Evolutionary conservation across 1,140 invertebrate species (phyloP).

Genomic region (Drosophila pseudoananassae): DNA sequence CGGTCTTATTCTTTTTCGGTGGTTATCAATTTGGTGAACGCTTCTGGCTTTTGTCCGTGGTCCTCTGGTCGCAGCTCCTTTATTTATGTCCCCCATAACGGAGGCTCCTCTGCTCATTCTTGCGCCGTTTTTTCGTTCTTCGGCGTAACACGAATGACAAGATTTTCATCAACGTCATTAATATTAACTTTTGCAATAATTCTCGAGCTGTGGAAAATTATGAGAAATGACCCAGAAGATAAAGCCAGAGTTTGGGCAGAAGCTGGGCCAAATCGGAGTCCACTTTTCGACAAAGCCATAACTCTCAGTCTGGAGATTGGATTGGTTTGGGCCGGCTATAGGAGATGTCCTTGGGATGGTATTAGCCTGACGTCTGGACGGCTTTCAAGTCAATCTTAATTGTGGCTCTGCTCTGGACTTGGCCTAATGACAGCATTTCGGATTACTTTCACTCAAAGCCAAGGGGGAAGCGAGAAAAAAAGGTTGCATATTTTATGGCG

Average conservation of each 20-base stretch:
- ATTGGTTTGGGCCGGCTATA: constrained; percentile 32
- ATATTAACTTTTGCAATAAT: constrained; percentile 83
- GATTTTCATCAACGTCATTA: constrained; percentile 84
- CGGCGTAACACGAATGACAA: constrained; percentile 76
- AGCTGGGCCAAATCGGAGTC: constrained; percentile 38
- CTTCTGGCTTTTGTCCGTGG: constrained; percentile 65
- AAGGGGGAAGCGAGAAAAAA: constrained; percentile 23
- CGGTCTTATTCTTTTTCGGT: constrained; percentile 56
- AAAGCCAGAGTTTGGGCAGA: constrained; percentile 32
- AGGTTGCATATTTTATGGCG: constrained; percentile 74
- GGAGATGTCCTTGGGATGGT: constrained; percentile 37
- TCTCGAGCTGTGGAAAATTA: constrained; percentile 78
- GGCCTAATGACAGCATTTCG: constrained; percentile 78
- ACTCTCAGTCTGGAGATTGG: constrained; percentile 53
- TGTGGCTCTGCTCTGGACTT: constrained; percentile 46
- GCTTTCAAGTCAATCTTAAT: constrained; percentile 78
- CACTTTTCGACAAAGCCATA: constrained; percentile 73
- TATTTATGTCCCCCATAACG: constrained; percentile 73
- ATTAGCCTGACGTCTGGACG: constrained; percentile 54
- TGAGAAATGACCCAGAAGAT: constrained; percentile 80
- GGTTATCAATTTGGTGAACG: constrained; percentile 76
- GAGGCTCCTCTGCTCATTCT: constrained; percentile 36
- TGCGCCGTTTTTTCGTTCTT: constrained; percentile 30
- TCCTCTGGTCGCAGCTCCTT: constrained; percentile 46
- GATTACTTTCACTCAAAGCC: constrained; percentile 74